A percentile compares a stretch with the other conserved stretches of the same genome.
Evolutionary conservation across 2,888 invertebrate genomes (phyloP).

Genomic region (Eucriotettix oculatus): DNA sequence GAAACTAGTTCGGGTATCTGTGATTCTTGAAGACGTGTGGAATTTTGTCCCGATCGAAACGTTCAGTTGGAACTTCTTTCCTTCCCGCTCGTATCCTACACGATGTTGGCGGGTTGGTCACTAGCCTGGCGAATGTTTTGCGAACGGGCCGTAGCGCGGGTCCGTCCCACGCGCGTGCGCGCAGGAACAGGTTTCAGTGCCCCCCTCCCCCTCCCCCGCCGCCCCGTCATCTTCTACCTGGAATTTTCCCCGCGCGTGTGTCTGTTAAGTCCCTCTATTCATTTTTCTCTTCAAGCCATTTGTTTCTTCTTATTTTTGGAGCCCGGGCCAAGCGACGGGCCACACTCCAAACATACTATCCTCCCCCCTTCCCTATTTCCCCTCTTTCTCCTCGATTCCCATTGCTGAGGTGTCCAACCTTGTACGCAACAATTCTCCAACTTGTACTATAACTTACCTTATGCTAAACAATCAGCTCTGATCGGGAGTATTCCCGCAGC

Average conservation of each 20-base stretch:
- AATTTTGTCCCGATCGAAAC: no score
- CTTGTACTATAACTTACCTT: not conserved
- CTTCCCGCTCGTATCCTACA: no score
- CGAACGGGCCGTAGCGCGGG: not conserved
- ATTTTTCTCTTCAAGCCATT: not conserved
- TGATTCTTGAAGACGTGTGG: no score
- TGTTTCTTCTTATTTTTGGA: not conserved
- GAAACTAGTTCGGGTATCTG: no score
- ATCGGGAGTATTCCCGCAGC: not conserved
- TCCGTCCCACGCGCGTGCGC: not conserved
- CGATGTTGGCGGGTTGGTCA: not conserved
- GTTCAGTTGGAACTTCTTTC: no score
- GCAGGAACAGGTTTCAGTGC: not conserved
- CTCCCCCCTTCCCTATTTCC: not conserved
- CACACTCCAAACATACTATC: not conserved
- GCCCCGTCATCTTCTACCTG: not conserved
- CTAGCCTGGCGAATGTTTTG: not conserved
- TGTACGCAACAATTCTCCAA: not conserved
- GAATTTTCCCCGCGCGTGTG: not conserved
- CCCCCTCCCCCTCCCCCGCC: not conserved
- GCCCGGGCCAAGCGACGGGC: not conserved
- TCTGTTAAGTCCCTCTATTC: not conserved
- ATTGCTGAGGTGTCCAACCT: not conserved
- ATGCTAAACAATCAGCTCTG: not conserved
- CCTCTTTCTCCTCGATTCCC: no score